Conservation (phyloP, 2,113 vertebrate genomes). For the Polypterus senegalus region DNA sequence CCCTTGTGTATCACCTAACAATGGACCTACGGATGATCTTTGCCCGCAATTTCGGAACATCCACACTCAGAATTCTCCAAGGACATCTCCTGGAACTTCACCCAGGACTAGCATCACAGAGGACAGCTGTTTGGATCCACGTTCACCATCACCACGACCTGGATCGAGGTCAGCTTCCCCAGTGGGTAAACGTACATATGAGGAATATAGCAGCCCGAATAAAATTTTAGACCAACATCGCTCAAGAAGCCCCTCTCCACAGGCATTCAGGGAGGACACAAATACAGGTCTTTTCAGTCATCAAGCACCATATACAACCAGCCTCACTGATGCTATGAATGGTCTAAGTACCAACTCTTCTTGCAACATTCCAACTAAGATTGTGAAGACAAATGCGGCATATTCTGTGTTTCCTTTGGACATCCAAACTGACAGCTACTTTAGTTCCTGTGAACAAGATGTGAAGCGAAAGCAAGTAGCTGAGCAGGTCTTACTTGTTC, state of each 20-base stretch:
- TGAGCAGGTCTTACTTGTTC: constrained; percentile 77
- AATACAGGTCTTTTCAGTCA: constrained; percentile 35
- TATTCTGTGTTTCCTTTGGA: constrained; percentile 62
- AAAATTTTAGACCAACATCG: constrained; percentile 58
- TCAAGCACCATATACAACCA: constrained; percentile 41
- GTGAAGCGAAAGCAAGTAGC: constrained; percentile 61
- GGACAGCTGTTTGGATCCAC: constrained; percentile 70
- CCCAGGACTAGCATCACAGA: constrained; percentile 74
- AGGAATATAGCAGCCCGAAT: constrained; percentile 66
- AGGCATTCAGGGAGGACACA: constrained; percentile 57
- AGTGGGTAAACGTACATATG: constrained; percentile 88
- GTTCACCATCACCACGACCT: constrained; percentile 74
- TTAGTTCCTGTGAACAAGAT: constrained; percentile 76
- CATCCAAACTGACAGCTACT: constrained; percentile 63
- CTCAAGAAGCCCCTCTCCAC: constrained; percentile 85
- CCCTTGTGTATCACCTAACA: constrained; percentile 93
- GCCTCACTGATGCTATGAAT: constrained; percentile 64
- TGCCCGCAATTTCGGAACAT: constrained; percentile 90
- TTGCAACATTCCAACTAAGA: constrained; percentile 73
- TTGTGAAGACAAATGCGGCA: constrained; percentile 78
- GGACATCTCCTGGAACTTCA: constrained; percentile 89
- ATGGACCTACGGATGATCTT: constrained; percentile 73
- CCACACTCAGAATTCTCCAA: constrained; percentile 83
- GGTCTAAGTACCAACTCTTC: constrained; percentile 55
- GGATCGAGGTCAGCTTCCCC: constrained; percentile 87